phyloP scores from a whole-genome alignment of 1,140 invertebrate genomes.

The Pinna nobilis region DNA sequence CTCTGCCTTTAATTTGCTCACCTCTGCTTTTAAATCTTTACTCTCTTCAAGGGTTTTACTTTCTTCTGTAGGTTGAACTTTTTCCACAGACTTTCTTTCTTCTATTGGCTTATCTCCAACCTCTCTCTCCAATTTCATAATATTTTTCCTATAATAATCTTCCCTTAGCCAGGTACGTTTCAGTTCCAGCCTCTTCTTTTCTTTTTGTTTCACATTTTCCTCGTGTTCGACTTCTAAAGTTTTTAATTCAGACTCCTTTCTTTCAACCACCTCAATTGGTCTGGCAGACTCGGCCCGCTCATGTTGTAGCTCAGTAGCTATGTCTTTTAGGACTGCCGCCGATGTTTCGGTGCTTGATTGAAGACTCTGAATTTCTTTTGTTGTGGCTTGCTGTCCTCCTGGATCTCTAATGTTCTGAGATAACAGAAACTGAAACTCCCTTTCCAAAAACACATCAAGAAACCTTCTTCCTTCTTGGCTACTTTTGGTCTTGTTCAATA shows the following conservation, averaged over 20 bases:
- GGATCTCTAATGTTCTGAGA: background rate
- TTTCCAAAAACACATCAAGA: background rate
- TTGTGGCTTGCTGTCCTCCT: no score
- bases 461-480: background rate
- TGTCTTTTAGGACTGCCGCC: background rate
- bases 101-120: background rate
- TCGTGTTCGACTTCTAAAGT: background rate
- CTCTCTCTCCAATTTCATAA: background rate
- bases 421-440: background rate
- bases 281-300: background rate
- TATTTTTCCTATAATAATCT: background rate
- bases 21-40: no score
- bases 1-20: no score
- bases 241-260: no score
- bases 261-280: background rate
- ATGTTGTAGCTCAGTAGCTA: background rate
- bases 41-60: no score
- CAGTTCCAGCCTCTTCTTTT: background rate
- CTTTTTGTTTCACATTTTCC: background rate
- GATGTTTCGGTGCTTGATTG: background rate
- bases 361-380: background rate
- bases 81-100: background rate
- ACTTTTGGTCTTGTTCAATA: background rate
- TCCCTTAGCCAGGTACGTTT: background rate
- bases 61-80: no score